phyloP scores from a whole-genome alignment of 1,140 invertebrate species.

The Lutraria rhynchaena region DNA sequence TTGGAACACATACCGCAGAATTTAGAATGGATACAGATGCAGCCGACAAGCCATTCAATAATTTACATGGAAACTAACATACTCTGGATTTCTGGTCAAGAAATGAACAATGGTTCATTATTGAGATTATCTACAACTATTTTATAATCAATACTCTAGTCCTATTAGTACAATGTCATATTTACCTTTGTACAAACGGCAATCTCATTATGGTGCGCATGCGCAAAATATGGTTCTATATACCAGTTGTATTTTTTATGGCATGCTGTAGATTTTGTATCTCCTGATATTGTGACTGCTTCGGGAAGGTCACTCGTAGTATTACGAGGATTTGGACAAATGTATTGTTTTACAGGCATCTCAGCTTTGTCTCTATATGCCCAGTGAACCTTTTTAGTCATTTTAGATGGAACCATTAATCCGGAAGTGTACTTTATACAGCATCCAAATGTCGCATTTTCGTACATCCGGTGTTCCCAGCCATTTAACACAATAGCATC shows the following conservation, averaged over 20 bases:
- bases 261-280: not conserved
- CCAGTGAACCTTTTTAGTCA: constrained; percentile 43
- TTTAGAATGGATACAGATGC: too few relatives aligned
- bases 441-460: constrained; percentile 11
- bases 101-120: too few relatives aligned
- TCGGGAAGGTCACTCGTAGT: not conserved
- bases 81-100: too few relatives aligned
- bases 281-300: constrained; percentile 16
- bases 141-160: too few relatives aligned
- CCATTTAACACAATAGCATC: constrained; percentile 29
- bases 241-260: constrained; percentile 41
- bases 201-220: constrained; percentile 17
- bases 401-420: not conserved
- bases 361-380: not conserved
- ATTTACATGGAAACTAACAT: too few relatives aligned
- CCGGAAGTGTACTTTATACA: constrained; percentile 32
- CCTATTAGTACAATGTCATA: too few relatives aligned
- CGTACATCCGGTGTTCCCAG: constrained; percentile 30
- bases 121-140: too few relatives aligned
- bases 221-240: constrained; percentile 15
- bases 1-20: too few relatives aligned
- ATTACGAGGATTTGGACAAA: constrained; percentile 27
- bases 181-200: constrained; percentile 31
- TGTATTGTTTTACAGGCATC: constrained; percentile 36
- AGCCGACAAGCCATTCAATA: too few relatives aligned